Evolutionary conservation across 2,113 vertebrate genomes (phyloP), one percentile per base, ranked within the genome.

Genomic region (Pantherophis guttatus): DNA sequence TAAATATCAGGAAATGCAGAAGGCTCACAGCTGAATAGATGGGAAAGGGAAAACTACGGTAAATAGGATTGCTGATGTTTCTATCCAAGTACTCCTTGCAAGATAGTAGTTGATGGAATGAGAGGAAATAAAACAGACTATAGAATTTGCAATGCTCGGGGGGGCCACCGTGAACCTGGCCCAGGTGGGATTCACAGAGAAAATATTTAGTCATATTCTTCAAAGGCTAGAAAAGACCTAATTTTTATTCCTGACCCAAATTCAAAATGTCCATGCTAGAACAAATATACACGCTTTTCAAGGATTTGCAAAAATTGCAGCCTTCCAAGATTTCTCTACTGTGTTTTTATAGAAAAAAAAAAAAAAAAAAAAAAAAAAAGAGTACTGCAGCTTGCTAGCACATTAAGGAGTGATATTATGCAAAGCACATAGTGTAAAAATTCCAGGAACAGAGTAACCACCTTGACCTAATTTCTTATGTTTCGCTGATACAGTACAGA

Each of bases 401-500:
- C 54, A 91, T 29, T 89, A 54, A 58, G 65, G 8, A 92, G 75
- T 4, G 10, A 91, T 91, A 87, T 57, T 86, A 57, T 70, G 87
- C 17, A 17, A 75, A 87, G 81, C 33, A 52, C 58, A 87, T 87
- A n/a, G 23, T 70, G 44, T 44, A 92, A 91, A 29, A 48, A 52
- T 57, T 58, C 24, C 17, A 57, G 55, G 81, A 48, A 33, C 1
- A 33, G 11, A 33, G 3, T 58, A 90, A 57, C 50, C 52, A 62
- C 50, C 91, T 90, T 86, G 88, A 87, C 52, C 59, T 44, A 90
- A 62, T 92, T 75, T 87, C 50, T 44, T 57, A 88, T 89, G 26
- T 94, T 93, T 93, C 94, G 94, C 87, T 93, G 93, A 96, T 86
- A 89, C 90, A 95, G 17, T 17, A 91, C 50, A 70, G 29, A 70